These are phyloP conservation scores for Percina caprodes DNA, from an alignment of 2,113 vertebrate genomes.

Conservation along the genomic window DNA sequence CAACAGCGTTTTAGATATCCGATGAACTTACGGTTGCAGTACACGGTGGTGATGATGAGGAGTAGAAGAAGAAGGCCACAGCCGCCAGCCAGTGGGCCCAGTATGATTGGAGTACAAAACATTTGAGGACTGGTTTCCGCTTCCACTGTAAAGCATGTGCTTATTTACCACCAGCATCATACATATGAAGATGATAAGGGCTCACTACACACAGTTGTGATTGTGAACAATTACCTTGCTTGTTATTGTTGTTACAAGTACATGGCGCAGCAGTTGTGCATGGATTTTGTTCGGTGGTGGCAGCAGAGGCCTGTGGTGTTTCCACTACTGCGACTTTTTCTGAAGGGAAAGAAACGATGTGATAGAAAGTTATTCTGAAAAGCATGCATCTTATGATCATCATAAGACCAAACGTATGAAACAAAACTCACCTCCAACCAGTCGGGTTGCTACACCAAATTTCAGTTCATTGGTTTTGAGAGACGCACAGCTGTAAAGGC, in stretches of 20 bases:
- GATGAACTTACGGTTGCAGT: constrained; percentile 83
- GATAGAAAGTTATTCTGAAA: background rate
- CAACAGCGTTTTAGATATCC: background rate
- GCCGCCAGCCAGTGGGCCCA: constrained; percentile 78
- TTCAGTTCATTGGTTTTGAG: background rate
- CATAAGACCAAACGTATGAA: background rate
- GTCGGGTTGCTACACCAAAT: constrained; percentile 31
- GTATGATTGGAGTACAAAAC: constrained; percentile 74
- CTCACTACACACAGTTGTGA: background rate
- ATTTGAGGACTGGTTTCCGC: background rate
- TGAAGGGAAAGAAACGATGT: background rate
- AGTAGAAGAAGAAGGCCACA: constrained; percentile 84
- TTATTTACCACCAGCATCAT: background rate
- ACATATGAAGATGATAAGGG: background rate
- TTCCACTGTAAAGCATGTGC: constrained; percentile 16
- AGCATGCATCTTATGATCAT: background rate
- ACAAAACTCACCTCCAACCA: constrained; percentile 66
- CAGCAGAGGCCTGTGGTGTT: accelerated
- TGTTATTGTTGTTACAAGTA: accelerated
- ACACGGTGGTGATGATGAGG: constrained; percentile 69
- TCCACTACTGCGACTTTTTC: accelerated
- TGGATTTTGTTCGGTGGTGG: accelerated
- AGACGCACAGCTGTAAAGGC: constrained; percentile 68
- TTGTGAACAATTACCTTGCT: background rate
- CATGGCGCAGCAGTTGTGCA: background rate